phyloP scores from a whole-genome alignment of 2,888 invertebrate species.

The Chloromyia formosa region DNA sequence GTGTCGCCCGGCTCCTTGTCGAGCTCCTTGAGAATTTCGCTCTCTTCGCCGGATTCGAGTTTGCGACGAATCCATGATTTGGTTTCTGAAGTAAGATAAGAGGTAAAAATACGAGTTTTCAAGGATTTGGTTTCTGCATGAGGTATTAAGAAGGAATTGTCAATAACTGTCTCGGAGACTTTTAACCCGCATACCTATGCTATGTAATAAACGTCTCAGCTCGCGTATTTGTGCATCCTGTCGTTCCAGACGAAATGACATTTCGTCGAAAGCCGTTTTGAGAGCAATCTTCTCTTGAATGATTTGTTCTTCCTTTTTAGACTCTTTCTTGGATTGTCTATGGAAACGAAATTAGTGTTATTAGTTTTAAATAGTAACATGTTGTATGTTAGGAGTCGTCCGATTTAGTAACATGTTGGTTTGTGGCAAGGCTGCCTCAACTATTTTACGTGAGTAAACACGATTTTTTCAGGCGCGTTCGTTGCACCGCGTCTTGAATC shows the following conservation, averaged over 20 bases:
- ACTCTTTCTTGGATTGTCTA: slow-evolving; percentile 80
- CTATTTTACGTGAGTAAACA: too few species aligned
- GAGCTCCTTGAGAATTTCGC: slow-evolving; percentile 55
- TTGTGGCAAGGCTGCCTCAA: too few species aligned
- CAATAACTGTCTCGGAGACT: too few species aligned
- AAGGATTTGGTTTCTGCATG: neutral
- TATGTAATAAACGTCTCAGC: slow-evolving; percentile 71
- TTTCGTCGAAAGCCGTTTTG: slow-evolving; percentile 72
- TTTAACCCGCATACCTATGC: slow-evolving; percentile 65
- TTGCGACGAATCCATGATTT: slow-evolving; percentile 26
- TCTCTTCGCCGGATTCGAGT: slow-evolving; percentile 44
- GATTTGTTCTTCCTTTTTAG: slow-evolving; percentile 77
- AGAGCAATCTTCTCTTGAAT: slow-evolving; percentile 74
- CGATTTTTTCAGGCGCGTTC: too few species aligned
- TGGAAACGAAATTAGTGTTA: too few species aligned
- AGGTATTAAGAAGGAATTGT: too few species aligned
- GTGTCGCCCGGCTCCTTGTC: slow-evolving; percentile 50
- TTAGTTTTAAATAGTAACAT: too few species aligned
- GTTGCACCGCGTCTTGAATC: too few species aligned
- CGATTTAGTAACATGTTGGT: too few species aligned
- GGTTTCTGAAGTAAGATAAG: neutral
- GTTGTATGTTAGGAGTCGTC: too few species aligned
- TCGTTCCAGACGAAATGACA: slow-evolving; percentile 76
- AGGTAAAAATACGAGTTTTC: neutral
- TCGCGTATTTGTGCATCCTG: slow-evolving; percentile 84